Evolutionary conservation across 2,113 vertebrate species (phyloP), one percentile per base, ranked within the genome.

Genomic region (Hepsetus odoe): DNA sequence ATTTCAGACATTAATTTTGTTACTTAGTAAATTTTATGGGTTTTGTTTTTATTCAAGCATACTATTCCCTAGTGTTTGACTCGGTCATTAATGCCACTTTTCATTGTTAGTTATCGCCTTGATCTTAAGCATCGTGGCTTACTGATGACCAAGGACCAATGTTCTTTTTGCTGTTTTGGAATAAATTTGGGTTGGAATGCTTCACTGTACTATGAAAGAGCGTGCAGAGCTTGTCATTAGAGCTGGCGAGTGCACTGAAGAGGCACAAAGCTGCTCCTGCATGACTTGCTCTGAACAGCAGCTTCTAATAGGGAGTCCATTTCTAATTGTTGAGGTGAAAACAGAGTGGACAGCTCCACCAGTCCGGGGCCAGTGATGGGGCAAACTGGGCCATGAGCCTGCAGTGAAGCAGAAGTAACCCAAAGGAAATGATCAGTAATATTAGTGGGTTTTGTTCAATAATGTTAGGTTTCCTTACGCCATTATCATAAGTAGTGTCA

Each of bases 301-400:
- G 55, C 64, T 40, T 30, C 79, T 87, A 87, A 90, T 88, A 80
- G 79, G 79, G 88, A 89, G 84, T 89, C 83, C 72, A 85, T 89
- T 85, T 58, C 35, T 84, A 83, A 86, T 88, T 88, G 84, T 87
- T 78, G 46, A 49, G 73, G 65, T 87, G 58, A 86, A 88, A 88
- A 82, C 65, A 32, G 81, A 80, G 58, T 68, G 70, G 68, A 49
- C 58, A 56, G 59, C n/a, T 72, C 22, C 51, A 49, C 77, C 44
- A 71, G 20, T 33, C 1, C n/a, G 83, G 83, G 82, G 72, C 82
- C 75, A 75, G 14, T 44, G 61, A 33, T 32, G 78, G 73, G 51
- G 53, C 76, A 84, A 42, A 79, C 46, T 24, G 49, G 69, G 56
- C 72, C 62, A 72, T 55, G 79, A 80, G 68, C 22, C 9, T 10